These are phyloP conservation scores for Lepidurus couesii DNA, from an alignment of 1,140 invertebrate genomes.

Conservation along the genomic window DNA sequence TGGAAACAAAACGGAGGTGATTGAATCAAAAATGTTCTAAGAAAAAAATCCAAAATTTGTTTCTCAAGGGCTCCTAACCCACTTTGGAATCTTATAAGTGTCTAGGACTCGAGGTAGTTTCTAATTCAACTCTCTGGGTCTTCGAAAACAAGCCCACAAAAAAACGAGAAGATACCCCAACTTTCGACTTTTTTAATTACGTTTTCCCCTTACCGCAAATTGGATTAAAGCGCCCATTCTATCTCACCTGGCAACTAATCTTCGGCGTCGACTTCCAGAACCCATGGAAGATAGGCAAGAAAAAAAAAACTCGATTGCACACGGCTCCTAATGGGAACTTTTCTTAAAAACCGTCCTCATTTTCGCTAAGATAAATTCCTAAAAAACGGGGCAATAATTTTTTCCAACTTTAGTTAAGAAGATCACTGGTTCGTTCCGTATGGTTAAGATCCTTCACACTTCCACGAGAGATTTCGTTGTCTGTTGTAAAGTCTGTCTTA, in stretches of 20 bases:
- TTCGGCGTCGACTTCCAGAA: conserved; percentile 6
- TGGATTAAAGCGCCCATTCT: neutral
- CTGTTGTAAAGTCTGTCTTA: too few relatives aligned
- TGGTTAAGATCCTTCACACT: too few relatives aligned
- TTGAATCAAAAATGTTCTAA: neutral
- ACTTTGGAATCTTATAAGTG: neutral
- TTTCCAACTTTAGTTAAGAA: too few relatives aligned
- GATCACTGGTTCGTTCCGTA: too few relatives aligned
- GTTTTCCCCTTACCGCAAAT: neutral
- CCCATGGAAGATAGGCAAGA: conserved; percentile 9
- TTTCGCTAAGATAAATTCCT: neutral
- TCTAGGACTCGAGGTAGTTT: neutral
- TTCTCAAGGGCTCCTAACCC: conserved; percentile 11
- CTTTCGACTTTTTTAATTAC: neutral
- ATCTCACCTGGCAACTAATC: conserved; percentile 10
- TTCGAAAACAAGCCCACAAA: neutral
- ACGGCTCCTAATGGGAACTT: neutral
- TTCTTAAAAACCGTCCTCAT: neutral
- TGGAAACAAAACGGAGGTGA: neutral
- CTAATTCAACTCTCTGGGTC: neutral
- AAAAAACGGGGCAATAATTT: neutral
- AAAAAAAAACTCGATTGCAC: neutral
- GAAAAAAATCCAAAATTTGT: neutral
- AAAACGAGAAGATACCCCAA: neutral
- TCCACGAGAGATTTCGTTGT: too few relatives aligned